Evolutionary conservation across 1,140 invertebrate genomes (phyloP).

Genomic region (Halyomorpha halys): DNA sequence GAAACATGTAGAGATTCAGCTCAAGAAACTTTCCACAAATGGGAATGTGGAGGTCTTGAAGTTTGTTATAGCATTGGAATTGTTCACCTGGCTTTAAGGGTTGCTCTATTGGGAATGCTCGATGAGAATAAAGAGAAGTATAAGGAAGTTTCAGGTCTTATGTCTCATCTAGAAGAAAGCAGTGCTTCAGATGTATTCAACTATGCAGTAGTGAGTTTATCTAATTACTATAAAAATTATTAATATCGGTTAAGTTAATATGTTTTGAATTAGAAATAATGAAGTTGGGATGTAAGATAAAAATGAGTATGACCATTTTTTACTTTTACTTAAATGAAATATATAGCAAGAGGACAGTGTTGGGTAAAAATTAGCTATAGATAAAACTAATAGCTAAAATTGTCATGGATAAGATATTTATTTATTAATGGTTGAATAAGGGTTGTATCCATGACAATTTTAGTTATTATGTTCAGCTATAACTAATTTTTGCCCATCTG

Average conservation of each 20-base stretch:
- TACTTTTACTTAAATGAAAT: too few species aligned
- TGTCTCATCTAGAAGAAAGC: conserved; percentile 50
- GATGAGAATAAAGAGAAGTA: conserved; percentile 23
- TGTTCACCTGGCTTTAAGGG: conserved; percentile 60
- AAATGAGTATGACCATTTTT: too few species aligned
- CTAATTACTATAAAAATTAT: not conserved
- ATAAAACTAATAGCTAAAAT: too few species aligned
- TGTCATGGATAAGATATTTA: too few species aligned
- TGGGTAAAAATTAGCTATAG: too few species aligned
- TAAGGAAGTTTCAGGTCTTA: conserved; percentile 44
- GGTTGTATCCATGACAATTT: too few species aligned
- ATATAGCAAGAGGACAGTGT: too few species aligned
- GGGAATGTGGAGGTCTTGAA: conserved; percentile 57
- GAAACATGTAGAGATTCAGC: conserved; percentile 47
- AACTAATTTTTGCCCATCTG: too few species aligned
- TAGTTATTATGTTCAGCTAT: too few species aligned
- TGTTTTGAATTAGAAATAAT: not conserved
- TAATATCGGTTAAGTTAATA: conserved; percentile 26
- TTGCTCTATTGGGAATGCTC: conserved; percentile 31
- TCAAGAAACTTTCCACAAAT: conserved; percentile 53
- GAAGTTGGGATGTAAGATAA: too few species aligned
- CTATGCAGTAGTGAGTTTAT: conserved; percentile 48
- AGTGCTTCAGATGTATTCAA: conserved; percentile 49
- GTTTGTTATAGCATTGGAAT: conserved; percentile 60
- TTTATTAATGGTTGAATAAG: too few species aligned